These are phyloP conservation scores for Buathra laborator DNA, from an alignment of 2,888 invertebrate species.

Conservation along the genomic window DNA sequence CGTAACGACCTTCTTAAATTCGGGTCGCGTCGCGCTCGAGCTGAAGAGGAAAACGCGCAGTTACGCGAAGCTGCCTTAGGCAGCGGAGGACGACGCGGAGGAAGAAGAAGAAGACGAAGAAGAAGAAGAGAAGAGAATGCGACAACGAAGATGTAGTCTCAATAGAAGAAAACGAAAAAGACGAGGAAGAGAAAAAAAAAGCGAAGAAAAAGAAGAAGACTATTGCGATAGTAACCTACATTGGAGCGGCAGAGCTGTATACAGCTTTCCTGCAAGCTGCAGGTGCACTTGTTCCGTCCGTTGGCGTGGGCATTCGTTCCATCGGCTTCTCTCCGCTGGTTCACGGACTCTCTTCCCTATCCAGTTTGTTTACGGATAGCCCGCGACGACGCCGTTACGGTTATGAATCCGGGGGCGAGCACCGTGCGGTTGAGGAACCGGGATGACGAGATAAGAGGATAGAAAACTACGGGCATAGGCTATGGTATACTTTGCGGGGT, in stretches of 20 bases:
- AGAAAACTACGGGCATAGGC: background rate
- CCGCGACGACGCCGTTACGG: constrained; percentile 73
- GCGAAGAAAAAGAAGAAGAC: constrained; percentile 64
- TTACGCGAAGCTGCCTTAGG: constrained; percentile 14
- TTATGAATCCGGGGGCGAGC: constrained; percentile 73
- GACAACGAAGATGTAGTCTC: background rate
- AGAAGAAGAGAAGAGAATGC: background rate
- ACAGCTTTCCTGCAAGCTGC: constrained; percentile 28
- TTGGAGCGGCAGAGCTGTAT: constrained; percentile 54
- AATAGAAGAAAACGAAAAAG: constrained; percentile 46
- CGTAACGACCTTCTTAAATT: constrained; percentile 79
- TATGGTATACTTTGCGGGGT: background rate
- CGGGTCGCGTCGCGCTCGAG: constrained; percentile 68
- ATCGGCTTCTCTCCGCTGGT: background rate
- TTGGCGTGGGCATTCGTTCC: constrained; percentile 23
- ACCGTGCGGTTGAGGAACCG: constrained; percentile 29
- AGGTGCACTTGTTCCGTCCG: background rate
- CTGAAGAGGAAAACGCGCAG: constrained; percentile 35
- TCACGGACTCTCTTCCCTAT: constrained; percentile 9
- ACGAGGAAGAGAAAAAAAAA: background rate
- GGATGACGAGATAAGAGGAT: constrained; percentile 44
- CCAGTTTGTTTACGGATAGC: constrained; percentile 72
- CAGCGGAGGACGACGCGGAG: background rate
- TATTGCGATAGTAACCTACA: constrained; percentile 81
- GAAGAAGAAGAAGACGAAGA: constrained; percentile 17